These are phyloP conservation scores for Ciconia maguari DNA, from an alignment of 2,113 vertebrate genomes.

Conservation along the genomic window DNA sequence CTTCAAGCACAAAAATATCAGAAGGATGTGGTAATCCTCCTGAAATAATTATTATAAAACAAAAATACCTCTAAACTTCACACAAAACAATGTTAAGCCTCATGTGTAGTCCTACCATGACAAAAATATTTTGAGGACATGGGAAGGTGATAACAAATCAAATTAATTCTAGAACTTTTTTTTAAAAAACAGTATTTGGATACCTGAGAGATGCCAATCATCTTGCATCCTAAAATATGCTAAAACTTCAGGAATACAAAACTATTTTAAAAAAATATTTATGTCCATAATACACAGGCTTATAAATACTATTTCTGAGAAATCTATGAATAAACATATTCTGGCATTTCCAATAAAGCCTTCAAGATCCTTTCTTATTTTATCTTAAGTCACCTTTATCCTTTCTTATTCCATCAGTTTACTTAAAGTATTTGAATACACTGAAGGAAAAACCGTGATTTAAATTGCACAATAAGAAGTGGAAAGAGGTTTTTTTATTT, in stretches of 20 bases:
- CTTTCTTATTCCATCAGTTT: not conserved
- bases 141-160: not conserved
- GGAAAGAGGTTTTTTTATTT: not conserved
- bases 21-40: not conserved
- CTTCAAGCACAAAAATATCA: not conserved
- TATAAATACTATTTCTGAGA: not conserved
- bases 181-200: not conserved
- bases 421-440: not conserved
- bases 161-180: not conserved
- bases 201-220: not conserved
- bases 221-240: not conserved
- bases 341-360: not conserved
- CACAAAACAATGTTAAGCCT: not conserved
- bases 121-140: not conserved
- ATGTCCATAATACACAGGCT: not conserved
- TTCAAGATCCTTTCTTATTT: not conserved
- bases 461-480: not conserved
- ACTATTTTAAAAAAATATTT: not conserved
- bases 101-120: not conserved
- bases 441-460: not conserved
- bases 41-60: not conserved
- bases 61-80: not conserved
- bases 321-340: slow-evolving; percentile 18
- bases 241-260: not conserved
- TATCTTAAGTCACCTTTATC: not conserved